Base-by-base conservation (phyloP, 2,888 invertebrate genomes). In the Sycophila texana region DNA sequence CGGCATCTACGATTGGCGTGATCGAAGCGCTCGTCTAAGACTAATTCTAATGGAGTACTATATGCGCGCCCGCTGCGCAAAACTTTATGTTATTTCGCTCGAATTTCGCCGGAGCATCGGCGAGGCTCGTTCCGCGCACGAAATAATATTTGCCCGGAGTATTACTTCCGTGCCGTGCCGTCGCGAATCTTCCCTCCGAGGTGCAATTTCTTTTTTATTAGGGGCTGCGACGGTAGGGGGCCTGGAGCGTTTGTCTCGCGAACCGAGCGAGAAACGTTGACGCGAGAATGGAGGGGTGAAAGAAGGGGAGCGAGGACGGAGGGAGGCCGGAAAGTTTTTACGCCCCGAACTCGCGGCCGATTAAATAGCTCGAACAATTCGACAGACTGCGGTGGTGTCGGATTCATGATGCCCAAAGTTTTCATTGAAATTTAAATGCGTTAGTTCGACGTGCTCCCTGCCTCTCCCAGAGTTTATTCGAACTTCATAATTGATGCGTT, bases 341-440 rank as follows among this genome's bases (percentile, higher is more conserved):
- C 60, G 53, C 61, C 22, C 5, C 10, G 7, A 73, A 73, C 18
- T 73, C 18, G 39, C 39, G 39, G 55, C 2, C 73, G 77, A 78
- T 73, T 72, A 77, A 77, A 68, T 67, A 74, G 55, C 55, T 78
- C 49, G 57, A 63, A 68, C 53, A 63, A 63, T 73, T 78, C 61
- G 39, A 55, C 77, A 26, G 51, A 71, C 30, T 55, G 14, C 61
- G 7, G 61, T 1, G 51, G 20, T 22, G 49, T 39, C 39, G 51
- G 58, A 70, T 79, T 71, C 65, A 71, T n/a, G 70, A 60, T 63
- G 39, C 55, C 7, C 13, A 57, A 73, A 73, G 61, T 73, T 76
- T 63, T 57, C 76, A 76, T 67, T 61, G 73, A 76, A 72, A 73
- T 76, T 80, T 60, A 73, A 73, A 74, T 73, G 63, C 30, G 53